phyloP scores from a whole-genome alignment of 2,113 vertebrate species.

The Pachycephala philippinensis region DNA sequence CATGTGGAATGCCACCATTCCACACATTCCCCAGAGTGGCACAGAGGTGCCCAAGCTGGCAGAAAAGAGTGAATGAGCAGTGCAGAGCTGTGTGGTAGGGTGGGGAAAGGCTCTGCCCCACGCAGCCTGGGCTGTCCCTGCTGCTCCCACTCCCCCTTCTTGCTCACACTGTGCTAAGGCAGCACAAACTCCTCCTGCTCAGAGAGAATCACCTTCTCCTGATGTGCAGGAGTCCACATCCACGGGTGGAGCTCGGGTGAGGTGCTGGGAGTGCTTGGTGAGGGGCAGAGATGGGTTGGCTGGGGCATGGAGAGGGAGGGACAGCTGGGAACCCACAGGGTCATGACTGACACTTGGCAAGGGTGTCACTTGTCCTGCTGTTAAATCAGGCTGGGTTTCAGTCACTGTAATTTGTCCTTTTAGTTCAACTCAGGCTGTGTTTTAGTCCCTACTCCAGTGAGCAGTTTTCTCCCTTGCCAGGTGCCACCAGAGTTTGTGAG shows the following conservation, averaged over 20 bases:
- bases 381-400: neutral
- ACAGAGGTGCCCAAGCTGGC: neutral
- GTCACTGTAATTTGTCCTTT: neutral
- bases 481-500: neutral
- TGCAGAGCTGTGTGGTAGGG: neutral
- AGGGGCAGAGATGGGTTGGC: neutral
- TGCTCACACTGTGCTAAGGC: neutral
- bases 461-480: neutral
- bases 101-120: neutral
- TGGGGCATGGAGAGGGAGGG: neutral
- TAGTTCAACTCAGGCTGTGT: neutral
- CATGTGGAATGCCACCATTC: neutral
- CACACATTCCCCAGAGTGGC: neutral
- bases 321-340: neutral
- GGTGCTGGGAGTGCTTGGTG: neutral
- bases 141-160: neutral
- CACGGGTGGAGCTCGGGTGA: fast-evolving
- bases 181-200: neutral
- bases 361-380: neutral
- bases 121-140: neutral
- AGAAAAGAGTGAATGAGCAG: neutral
- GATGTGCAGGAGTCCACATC: neutral
- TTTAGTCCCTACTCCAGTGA: neutral
- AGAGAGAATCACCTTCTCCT: neutral
- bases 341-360: neutral